Percentiles rank a stretch among this genome's conserved stretches.
Conservation (phyloP, 2,113 vertebrate genomes). For the Mormyrus lacerda region DNA sequence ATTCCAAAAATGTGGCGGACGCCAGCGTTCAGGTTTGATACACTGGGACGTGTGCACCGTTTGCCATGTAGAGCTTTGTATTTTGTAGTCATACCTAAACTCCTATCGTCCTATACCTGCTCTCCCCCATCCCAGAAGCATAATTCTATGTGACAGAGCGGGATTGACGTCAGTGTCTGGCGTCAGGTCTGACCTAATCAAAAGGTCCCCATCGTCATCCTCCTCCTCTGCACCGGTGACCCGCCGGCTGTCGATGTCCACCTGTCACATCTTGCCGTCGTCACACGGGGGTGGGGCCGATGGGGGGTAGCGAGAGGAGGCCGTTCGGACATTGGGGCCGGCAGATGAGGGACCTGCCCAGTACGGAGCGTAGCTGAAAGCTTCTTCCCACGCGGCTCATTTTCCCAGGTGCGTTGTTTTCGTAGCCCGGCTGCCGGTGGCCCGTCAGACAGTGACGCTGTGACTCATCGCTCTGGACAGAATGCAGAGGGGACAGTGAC, state of each 20-base stretch:
- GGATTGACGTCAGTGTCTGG: slow-evolving; percentile 50
- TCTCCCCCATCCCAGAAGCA: slow-evolving; percentile 10
- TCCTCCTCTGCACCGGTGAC: slow-evolving; percentile 25
- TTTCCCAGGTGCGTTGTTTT: background rate
- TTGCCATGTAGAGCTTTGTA: background rate
- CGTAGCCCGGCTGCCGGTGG: background rate
- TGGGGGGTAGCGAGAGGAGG: background rate
- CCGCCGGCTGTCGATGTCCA: slow-evolving; percentile 7
- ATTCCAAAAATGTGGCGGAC: background rate
- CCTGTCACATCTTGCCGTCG: background rate
- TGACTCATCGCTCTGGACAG: background rate
- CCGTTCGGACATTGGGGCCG: background rate
- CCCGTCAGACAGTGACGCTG: background rate
- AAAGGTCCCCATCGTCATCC: slow-evolving; percentile 33
- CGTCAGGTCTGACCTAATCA: slow-evolving; percentile 41
- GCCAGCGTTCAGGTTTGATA: background rate
- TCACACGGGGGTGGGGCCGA: background rate
- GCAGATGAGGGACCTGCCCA: background rate
- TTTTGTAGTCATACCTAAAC: background rate
- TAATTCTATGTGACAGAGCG: slow-evolving; percentile 49
- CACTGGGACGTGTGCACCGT: background rate
- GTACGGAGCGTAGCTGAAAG: background rate
- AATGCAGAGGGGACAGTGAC: background rate
- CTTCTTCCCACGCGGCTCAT: background rate
- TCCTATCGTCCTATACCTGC: background rate